Evolutionary conservation across 2,113 vertebrate genomes (phyloP).

Genomic region (Myotis davidii): DNA sequence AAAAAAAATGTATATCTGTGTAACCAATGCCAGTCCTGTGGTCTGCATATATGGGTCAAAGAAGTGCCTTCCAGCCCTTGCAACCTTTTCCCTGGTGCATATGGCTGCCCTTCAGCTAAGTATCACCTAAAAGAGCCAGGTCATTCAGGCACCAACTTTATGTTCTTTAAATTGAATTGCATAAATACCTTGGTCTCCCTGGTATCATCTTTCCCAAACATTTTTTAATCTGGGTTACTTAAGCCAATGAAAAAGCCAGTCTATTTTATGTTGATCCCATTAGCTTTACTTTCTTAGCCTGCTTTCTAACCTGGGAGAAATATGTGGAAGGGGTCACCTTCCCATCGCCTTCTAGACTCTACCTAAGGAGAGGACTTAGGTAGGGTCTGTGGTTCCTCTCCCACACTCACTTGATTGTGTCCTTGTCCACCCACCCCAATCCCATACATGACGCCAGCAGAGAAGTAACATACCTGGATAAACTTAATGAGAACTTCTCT

Average conservation of each 20-base stretch:
- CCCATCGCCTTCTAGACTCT: not conserved
- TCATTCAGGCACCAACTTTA: not conserved
- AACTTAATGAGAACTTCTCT: constrained; percentile 9
- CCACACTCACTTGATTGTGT: not conserved
- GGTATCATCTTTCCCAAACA: constrained; percentile 19
- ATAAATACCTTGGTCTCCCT: not conserved
- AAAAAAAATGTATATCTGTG: not conserved
- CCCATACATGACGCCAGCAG: not conserved
- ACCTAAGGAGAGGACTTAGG: not conserved
- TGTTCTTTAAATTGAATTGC: constrained; percentile 7
- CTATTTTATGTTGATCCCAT: constrained; percentile 49
- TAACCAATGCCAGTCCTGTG: not conserved
- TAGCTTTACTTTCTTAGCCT: constrained; percentile 35
- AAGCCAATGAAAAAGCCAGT: constrained; percentile 8
- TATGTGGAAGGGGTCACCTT: not conserved
- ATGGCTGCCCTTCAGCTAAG: not conserved
- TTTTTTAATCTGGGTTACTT: constrained; percentile 27
- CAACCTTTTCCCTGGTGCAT: not conserved
- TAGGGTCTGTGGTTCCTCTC: not conserved
- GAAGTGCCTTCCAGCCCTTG: not conserved
- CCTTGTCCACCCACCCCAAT: not conserved
- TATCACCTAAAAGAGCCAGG: not conserved
- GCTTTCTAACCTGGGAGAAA: not conserved
- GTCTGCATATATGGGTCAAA: not conserved
- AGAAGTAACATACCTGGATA: not conserved